Conservation (phyloP, 2,113 vertebrate genomes). For the Pedionomus torquatus region DNA sequence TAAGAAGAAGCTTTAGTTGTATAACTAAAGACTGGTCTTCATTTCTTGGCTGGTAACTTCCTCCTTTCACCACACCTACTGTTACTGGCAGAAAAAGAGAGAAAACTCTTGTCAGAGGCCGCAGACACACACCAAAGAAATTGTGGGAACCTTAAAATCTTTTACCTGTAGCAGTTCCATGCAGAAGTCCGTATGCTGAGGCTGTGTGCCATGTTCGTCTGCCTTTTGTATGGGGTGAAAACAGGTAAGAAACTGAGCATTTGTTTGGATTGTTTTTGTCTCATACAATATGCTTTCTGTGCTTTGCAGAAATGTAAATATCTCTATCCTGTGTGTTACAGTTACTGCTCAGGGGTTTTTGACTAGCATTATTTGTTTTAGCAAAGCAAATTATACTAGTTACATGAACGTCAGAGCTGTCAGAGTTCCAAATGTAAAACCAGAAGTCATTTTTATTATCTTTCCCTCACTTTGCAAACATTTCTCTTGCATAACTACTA, state of each 20-base stretch:
- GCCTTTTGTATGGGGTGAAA: conserved; percentile 38
- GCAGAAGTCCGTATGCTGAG: conserved; percentile 59
- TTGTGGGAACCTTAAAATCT: not conserved
- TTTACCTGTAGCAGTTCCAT: not conserved
- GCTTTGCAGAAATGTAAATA: not conserved
- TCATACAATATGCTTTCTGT: not conserved
- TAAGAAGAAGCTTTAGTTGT: conserved; percentile 46
- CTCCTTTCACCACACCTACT: conserved; percentile 64
- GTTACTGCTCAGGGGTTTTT: not conserved
- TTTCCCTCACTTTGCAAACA: not conserved
- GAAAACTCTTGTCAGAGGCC: not conserved
- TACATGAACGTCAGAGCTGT: not conserved
- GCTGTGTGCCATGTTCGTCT: conserved; percentile 30
- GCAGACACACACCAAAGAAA: not conserved
- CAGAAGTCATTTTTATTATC: conserved; percentile 22
- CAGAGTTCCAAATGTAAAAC: conserved; percentile 1
- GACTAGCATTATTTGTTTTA: not conserved
- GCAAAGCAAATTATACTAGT: not conserved
- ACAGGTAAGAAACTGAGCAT: conserved; percentile 54
- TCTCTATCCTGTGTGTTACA: not conserved
- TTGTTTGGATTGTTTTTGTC: not conserved
- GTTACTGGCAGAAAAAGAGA: not conserved
- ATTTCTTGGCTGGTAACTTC: conserved; percentile 52
- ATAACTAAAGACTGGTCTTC: not conserved
- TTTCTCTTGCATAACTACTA: not conserved